phyloP scores from a whole-genome alignment of 2,888 invertebrate species.

The Thereva nobilitata region DNA sequence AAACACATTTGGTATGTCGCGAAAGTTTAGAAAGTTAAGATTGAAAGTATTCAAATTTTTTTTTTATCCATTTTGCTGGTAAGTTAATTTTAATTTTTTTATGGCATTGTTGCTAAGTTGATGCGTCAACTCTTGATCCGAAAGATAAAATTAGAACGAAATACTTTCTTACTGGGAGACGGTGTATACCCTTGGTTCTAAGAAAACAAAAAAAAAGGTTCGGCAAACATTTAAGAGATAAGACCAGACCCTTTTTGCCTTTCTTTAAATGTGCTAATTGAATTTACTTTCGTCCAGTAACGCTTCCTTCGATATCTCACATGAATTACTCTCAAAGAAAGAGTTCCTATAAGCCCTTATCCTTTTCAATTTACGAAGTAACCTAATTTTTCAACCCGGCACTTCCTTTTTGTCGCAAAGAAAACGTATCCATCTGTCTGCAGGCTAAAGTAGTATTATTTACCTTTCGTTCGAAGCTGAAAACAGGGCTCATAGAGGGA shows the following conservation, averaged over 20 bases:
- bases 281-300: conserved; percentile 22
- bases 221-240: not conserved
- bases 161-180: no score
- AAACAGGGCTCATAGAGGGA: conserved; percentile 10
- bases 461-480: conserved; percentile 22
- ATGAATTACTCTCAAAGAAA: conserved; percentile 16
- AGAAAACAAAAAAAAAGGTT: no score
- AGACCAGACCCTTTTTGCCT: conserved; percentile 3
- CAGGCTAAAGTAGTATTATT: conserved; percentile 28
- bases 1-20: no score
- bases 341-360: conserved; percentile 37
- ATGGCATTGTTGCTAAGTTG: no score
- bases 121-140: no score
- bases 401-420: conserved; percentile 29
- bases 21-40: no score
- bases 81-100: no score
- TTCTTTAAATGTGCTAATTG: conserved; percentile 10
- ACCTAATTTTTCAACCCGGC: conserved; percentile 36
- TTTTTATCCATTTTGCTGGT: no score
- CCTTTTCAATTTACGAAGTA: conserved; percentile 33
- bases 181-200: no score
- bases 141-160: no score
- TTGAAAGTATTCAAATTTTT: no score
- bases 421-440: conserved; percentile 8
- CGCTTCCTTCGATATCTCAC: conserved; percentile 8